These are phyloP conservation scores for Cosmia trapezina DNA, from an alignment of 2,888 invertebrate genomes.

Conservation along the genomic window DNA sequence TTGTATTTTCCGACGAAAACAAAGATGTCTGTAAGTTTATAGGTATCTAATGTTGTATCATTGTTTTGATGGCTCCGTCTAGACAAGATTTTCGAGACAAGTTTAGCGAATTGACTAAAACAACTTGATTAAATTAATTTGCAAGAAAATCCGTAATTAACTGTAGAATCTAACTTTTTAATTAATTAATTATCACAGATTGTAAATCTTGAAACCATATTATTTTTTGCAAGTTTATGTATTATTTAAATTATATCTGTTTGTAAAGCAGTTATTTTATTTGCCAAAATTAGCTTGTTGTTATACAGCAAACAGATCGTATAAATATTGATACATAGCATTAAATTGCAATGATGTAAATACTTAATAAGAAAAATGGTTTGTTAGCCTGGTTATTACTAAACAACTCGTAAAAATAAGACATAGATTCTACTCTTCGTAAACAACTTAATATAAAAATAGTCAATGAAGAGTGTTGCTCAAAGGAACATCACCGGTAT, in stretches of 20 bases:
- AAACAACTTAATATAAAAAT: constrained; percentile 35
- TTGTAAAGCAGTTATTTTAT: constrained; percentile 1
- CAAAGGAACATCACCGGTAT: constrained; percentile 37
- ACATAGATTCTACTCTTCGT: constrained; percentile 3
- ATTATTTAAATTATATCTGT: constrained; percentile 13
- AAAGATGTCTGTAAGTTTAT: not conserved
- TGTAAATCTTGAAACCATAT: not conserved
- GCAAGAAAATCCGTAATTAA: not conserved
- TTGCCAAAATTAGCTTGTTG: constrained; percentile 18
- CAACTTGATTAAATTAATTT: constrained; percentile 15
- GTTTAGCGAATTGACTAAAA: not conserved
- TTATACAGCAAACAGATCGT: constrained; percentile 17
- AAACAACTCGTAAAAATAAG: constrained; percentile 6
- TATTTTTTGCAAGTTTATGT: not conserved
- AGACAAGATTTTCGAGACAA: constrained; percentile 37
- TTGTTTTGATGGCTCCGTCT: constrained; percentile 29
- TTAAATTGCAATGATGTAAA: constrained; percentile 25
- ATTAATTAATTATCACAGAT: constrained; percentile 3
- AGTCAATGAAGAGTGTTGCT: constrained; percentile 18
- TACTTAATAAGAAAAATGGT: constrained; percentile 22
- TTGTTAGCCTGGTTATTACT: constrained; percentile 11
- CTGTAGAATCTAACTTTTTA: not conserved
- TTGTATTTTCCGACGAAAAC: not conserved
- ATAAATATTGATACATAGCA: constrained; percentile 25
- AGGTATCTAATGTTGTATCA: not conserved